Conservation (phyloP, 2,888 invertebrate genomes). For the Heliconius hortense region DNA sequence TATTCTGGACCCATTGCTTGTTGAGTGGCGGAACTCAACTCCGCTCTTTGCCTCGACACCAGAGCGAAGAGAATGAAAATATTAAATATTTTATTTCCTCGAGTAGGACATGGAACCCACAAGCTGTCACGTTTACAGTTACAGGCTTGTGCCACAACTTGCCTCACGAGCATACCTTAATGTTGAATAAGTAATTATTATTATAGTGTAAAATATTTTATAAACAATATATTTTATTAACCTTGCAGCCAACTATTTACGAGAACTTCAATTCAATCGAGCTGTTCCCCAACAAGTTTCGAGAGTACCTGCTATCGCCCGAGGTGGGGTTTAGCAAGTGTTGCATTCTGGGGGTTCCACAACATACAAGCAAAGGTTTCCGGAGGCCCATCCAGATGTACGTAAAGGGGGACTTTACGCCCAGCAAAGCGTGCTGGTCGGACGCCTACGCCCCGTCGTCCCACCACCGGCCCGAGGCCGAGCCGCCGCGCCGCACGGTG, state of each 20-base stretch:
- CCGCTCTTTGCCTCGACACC: no score
- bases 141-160: no score
- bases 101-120: no score
- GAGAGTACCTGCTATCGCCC: conserved; percentile 93
- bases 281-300: conserved; percentile 95
- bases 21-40: no score
- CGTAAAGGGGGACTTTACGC: conserved; percentile 84
- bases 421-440: conserved; percentile 84
- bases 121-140: no score
- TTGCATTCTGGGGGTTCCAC: conserved; percentile 90
- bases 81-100: no score
- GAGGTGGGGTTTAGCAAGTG: conserved; percentile 97
- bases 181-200: no score
- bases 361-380: conserved; percentile 94
- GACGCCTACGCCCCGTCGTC: conserved; percentile 85
- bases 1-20: no score
- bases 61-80: no score
- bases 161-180: no score
- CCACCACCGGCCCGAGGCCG: conserved; percentile 81
- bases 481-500: conserved; percentile 78
- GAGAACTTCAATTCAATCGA: conserved; percentile 92
- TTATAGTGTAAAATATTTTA: neutral
- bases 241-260: conserved; percentile 90
- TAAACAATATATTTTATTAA: conserved; percentile 30
- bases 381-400: conserved; percentile 89